Evolutionary conservation across 2,797 vertebrate genomes (phyloP).

Genomic region (Syngnathus rostellatus): DNA sequence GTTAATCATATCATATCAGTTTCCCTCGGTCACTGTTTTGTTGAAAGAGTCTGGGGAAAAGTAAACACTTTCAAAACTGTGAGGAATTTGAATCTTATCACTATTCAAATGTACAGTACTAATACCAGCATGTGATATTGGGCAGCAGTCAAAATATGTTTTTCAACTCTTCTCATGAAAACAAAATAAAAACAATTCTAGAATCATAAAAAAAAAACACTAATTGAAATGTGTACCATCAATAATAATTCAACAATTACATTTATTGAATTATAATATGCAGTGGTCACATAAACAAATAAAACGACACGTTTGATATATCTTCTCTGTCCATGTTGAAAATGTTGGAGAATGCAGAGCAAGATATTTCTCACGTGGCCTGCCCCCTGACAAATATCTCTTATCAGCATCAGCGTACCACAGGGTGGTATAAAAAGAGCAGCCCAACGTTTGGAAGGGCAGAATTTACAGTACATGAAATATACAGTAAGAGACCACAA

Average conservation of each 20-base stretch:
- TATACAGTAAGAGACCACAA: conserved; percentile 11
- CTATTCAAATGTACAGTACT: too few relatives aligned
- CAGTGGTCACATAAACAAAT: too few relatives aligned
- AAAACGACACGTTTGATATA: background rate
- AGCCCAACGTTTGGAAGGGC: conserved; percentile 4
- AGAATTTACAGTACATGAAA: conserved; percentile 5
- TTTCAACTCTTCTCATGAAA: too few relatives aligned
- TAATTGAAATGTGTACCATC: too few relatives aligned
- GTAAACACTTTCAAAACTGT: background rate
- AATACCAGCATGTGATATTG: too few relatives aligned
- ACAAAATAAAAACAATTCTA: too few relatives aligned
- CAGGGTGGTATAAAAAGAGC: conserved; percentile 38
- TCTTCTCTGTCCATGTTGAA: background rate
- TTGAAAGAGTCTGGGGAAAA: background rate
- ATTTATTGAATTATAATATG: too few relatives aligned
- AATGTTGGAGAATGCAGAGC: background rate
- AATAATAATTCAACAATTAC: too few relatives aligned
- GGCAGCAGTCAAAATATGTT: too few relatives aligned
- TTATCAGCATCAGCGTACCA: conserved; percentile 1
- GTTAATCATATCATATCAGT: background rate
- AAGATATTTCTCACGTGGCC: background rate
- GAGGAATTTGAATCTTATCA: background rate
- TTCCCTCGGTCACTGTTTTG: background rate
- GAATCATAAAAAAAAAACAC: too few relatives aligned
- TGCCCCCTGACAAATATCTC: conserved; percentile 19